These are phyloP conservation scores for Achroia grisella DNA, from an alignment of 1,140 invertebrate genomes.

Conservation along the genomic window DNA sequence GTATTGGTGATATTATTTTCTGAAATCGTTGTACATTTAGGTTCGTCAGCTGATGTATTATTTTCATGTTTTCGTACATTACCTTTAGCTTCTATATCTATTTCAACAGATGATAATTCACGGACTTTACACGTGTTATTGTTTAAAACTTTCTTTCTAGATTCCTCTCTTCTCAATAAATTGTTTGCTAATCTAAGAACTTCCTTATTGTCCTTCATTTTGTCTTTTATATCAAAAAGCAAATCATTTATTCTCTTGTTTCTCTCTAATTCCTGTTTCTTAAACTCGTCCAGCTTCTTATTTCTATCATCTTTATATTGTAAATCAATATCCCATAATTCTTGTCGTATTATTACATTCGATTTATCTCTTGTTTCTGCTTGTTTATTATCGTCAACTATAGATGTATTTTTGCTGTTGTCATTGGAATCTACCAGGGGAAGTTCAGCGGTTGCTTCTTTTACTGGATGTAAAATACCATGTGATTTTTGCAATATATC, in stretches of 20 bases:
- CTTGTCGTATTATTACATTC: constrained; percentile 24
- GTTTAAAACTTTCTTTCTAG: constrained; percentile 19
- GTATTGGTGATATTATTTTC: no score
- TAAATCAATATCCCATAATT: constrained; percentile 37
- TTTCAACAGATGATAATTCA: constrained; percentile 14
- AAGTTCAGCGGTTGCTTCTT: constrained; percentile 4
- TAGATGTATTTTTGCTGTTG: constrained; percentile 3
- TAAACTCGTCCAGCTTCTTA: constrained; percentile 25
- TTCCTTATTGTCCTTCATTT: constrained; percentile 65
- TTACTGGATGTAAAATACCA: constrained; percentile 45
- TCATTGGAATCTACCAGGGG: background rate
- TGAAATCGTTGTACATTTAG: no score
- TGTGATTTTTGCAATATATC: constrained; percentile 50
- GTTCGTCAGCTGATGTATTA: no score
- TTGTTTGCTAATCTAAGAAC: constrained; percentile 57
- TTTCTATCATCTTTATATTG: constrained; percentile 26
- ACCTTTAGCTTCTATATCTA: constrained; percentile 43
- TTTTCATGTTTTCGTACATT: constrained; percentile 15
- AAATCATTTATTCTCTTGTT: constrained; percentile 49
- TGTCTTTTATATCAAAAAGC: constrained; percentile 54
- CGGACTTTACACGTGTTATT: constrained; percentile 15
- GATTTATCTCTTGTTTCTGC: constrained; percentile 4
- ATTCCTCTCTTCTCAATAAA: constrained; percentile 45
- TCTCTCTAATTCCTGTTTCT: constrained; percentile 35
- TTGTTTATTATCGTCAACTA: constrained; percentile 3